A percentile compares a stretch with the other conserved stretches of the same genome.
phyloP scores from a whole-genome alignment of 1,140 invertebrate species.

The Papilio glaucus region DNA sequence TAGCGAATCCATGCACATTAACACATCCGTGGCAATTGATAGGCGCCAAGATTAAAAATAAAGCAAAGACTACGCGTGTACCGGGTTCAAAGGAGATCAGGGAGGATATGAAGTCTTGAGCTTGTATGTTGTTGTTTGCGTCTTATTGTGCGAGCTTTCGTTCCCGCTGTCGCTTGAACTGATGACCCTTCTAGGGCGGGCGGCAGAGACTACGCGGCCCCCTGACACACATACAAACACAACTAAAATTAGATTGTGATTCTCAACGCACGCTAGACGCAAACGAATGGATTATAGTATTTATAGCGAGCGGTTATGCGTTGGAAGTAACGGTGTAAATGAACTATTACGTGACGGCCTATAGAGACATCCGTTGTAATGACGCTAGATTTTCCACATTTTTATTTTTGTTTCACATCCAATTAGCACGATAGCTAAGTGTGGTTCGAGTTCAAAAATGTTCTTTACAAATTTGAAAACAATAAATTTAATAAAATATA shows the following conservation, averaged over 20 bases:
- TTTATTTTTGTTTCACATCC: background rate
- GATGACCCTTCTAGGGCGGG: slow-evolving; percentile 75
- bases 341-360: slow-evolving; percentile 49
- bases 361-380: slow-evolving; percentile 12
- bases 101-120: slow-evolving; percentile 23
- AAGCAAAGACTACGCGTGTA: background rate
- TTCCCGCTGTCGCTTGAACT: slow-evolving; percentile 42
- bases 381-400: background rate
- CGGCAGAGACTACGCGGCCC: slow-evolving; percentile 61
- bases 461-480: background rate
- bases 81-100: slow-evolving; percentile 22
- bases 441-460: too few relatives aligned
- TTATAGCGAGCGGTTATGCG: slow-evolving; percentile 59
- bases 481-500: background rate
- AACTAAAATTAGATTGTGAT: slow-evolving; percentile 77
- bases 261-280: slow-evolving; percentile 74
- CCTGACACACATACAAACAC: slow-evolving; percentile 79
- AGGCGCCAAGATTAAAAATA: slow-evolving; percentile 31
- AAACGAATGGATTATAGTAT: slow-evolving; percentile 68
- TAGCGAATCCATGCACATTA: background rate
- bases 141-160: slow-evolving; percentile 13
- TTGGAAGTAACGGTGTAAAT: slow-evolving; percentile 59
- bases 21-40: slow-evolving; percentile 17
- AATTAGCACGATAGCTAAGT: background rate
- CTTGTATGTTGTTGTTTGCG: slow-evolving; percentile 18